Conservation (phyloP, 2,797 vertebrate species). For the Sebastes hubbsi region DNA sequence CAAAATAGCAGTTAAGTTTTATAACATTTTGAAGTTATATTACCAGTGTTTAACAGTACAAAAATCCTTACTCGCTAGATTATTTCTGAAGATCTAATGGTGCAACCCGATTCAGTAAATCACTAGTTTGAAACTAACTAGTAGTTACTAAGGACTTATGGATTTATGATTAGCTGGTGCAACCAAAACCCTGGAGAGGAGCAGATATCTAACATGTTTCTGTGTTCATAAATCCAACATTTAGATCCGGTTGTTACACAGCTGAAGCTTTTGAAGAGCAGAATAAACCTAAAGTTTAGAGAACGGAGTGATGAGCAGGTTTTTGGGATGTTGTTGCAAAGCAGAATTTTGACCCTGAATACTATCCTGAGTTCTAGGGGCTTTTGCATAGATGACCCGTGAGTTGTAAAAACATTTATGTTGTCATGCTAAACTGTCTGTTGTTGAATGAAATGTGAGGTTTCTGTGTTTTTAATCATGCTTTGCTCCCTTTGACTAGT, state of each 20-base stretch:
- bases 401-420: conserved; percentile 6
- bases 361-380: conserved; percentile 58
- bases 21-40: neutral
- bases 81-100: neutral
- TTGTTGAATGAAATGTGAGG: conserved; percentile 8
- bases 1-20: neutral
- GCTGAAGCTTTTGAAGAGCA: neutral
- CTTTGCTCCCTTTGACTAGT: neutral
- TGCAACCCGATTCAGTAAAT: neutral
- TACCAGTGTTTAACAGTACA: neutral
- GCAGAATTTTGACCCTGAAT: conserved; percentile 32
- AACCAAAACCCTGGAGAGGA: neutral
- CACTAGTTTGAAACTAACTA: neutral
- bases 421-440: neutral
- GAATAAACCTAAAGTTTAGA: neutral
- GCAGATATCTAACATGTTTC: neutral
- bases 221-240: conserved; percentile 10
- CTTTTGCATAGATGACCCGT: conserved; percentile 66
- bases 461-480: neutral
- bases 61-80: neutral
- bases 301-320: neutral
- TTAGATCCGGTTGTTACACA: neutral
- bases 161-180: neutral
- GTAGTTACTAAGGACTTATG: neutral
- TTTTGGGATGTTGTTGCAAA: conserved; percentile 17